Conservation (phyloP, 2,797 vertebrate species). For the Lithobates pipiens region DNA sequence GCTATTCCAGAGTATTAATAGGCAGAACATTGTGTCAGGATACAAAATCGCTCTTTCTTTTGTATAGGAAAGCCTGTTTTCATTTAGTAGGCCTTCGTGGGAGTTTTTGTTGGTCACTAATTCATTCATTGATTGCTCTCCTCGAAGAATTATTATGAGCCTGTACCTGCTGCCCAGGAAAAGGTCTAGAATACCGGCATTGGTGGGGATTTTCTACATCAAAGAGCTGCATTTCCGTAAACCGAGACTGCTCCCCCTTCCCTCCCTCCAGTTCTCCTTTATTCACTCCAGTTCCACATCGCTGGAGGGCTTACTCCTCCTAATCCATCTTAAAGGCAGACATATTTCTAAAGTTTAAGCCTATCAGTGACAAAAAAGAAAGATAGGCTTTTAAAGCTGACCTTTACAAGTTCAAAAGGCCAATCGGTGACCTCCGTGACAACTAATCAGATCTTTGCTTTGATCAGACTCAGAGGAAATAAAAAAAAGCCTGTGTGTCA, state of each 20-base stretch:
- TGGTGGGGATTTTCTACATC: slow-evolving; percentile 28
- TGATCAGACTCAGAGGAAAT: not conserved
- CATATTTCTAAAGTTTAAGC: slow-evolving; percentile 32
- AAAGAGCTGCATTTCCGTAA: slow-evolving; percentile 12
- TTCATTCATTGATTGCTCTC: no score
- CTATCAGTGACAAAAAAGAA: slow-evolving; percentile 17
- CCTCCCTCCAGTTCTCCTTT: not conserved
- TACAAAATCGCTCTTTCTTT: no score
- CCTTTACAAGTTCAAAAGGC: slow-evolving; percentile 12
- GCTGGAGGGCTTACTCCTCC: slow-evolving; percentile 27
- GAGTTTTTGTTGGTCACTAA: no score
- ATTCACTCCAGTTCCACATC: slow-evolving; percentile 8
- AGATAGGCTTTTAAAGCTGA: slow-evolving; percentile 13
- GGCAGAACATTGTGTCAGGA: no score
- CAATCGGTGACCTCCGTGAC: not conserved
- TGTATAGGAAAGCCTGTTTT: no score
- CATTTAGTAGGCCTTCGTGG: no score
- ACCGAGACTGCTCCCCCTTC: not conserved
- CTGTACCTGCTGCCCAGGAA: not conserved
- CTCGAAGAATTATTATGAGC: no score
- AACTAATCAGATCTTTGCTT: slow-evolving; percentile 4
- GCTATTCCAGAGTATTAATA: no score
- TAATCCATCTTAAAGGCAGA: slow-evolving; percentile 41
- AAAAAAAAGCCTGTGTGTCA: not conserved
- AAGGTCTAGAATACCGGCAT: not conserved